Evolutionary conservation across 1,140 invertebrate species (phyloP).

Genomic region (Aphaenogaster ashmeadi): DNA sequence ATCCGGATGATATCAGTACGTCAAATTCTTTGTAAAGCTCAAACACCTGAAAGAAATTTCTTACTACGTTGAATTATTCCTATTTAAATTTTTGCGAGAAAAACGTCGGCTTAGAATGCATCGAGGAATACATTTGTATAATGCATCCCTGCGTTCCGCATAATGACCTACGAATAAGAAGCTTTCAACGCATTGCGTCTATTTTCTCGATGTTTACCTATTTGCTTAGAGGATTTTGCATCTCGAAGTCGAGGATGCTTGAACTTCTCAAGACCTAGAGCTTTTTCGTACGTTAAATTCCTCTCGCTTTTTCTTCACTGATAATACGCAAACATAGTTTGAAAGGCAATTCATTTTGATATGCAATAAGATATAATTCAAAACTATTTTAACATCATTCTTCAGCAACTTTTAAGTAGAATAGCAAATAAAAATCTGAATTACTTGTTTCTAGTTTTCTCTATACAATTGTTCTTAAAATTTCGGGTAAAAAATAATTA

Average conservation of each 20-base stretch:
- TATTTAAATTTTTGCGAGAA: conserved; percentile 44
- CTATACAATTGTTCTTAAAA: background rate
- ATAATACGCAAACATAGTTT: background rate
- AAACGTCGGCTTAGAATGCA: conserved; percentile 50
- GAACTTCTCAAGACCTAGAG: background rate
- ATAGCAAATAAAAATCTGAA: background rate
- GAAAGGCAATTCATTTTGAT: background rate
- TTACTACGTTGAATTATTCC: conserved; percentile 38
- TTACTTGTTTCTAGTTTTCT: background rate
- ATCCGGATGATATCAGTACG: background rate
- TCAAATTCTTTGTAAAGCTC: conserved; percentile 8
- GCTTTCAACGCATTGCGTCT: conserved; percentile 56
- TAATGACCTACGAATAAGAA: conserved; percentile 53
- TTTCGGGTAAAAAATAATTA: background rate
- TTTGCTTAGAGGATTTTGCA: conserved; percentile 50
- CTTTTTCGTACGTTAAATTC: conserved; percentile 4
- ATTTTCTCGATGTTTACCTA: conserved; percentile 52
- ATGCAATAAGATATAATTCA: background rate
- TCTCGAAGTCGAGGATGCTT: conserved; percentile 38
- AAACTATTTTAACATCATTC: background rate
- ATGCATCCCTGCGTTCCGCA: conserved; percentile 49
- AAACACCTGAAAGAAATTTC: conserved; percentile 33
- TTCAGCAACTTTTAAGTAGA: background rate
- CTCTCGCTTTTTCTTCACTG: background rate
- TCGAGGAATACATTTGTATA: conserved; percentile 58